Conservation (phyloP, 2,888 invertebrate genomes). For the Cataglyphis livida region DNA sequence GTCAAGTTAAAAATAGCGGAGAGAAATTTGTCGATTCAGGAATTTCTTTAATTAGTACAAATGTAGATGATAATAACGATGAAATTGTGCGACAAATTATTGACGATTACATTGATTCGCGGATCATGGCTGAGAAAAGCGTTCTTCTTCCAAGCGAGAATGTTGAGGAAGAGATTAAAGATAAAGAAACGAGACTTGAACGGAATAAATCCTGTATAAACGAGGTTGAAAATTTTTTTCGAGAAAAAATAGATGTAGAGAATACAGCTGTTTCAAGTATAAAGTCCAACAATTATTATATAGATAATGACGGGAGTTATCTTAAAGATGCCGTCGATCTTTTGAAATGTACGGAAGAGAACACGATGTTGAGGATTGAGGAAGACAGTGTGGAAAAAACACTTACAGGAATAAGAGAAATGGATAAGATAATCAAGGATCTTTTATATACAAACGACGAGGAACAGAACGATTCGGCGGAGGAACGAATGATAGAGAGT, state of each 20-base stretch:
- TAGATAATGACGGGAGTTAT: neutral
- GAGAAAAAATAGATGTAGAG: neutral
- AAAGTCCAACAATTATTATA: neutral
- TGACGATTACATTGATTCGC: neutral
- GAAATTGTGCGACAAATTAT: neutral
- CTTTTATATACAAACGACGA: slow-evolving; percentile 1
- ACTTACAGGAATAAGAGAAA: slow-evolving; percentile 7
- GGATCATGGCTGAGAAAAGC: neutral
- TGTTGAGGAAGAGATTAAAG: neutral
- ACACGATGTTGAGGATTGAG: neutral
- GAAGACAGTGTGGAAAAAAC: neutral
- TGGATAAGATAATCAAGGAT: slow-evolving; percentile 20
- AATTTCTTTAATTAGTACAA: neutral
- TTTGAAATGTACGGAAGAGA: neutral
- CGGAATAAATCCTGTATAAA: neutral
- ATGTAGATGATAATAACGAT: neutral
- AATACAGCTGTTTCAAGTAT: neutral
- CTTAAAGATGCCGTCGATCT: neutral
- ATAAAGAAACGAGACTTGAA: neutral
- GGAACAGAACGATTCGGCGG: neutral
- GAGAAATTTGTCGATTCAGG: neutral
- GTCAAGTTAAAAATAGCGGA: neutral
- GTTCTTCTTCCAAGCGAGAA: neutral
- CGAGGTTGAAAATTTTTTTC: neutral
- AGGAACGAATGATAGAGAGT: slow-evolving; percentile 14